Base-by-base conservation (phyloP, 2,113 vertebrate species). In the Phalacrocorax brasilianus region DNA sequence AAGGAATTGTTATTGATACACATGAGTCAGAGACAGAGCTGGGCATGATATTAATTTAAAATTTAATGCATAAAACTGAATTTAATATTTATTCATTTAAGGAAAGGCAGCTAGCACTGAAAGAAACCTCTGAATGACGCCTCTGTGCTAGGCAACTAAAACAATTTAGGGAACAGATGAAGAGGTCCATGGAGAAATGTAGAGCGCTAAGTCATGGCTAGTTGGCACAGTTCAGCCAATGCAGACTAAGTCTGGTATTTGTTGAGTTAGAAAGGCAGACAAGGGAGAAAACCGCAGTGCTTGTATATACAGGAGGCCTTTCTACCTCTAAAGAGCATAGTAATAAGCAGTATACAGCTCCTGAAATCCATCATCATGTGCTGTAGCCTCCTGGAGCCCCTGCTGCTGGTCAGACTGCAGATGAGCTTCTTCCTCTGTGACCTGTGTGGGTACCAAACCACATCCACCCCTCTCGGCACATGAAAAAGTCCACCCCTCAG, bases 111-210 rank as follows among this genome's bases (percentile, higher is more conserved):
- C 23, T 44, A 89, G 33, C 52, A 81, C 71, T 89, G 50, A 88
- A 94, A 94, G 50, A 92, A 92, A 95, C 13, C 61, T 96, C 90
- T 75, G 89, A 98, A 97, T 50, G 42, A 97, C 97, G 68, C 72
- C 59, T 88, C 77, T 88, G 58, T 94, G 78, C 68, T 68, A 89
- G 70, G 80, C 76, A 97, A 91, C 87, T 94, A 94, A 90, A 87
- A 93, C 89, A 95, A 89, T 80, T 91, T 76, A 94, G 52, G 38
- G 85, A 97, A 94, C 62, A 89, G 87, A 96, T 75, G 77, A 73
- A 35, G 91, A 80, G 40, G 75, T 93, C 78, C 82, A 89, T 26
- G 49, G 88, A 92, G 90, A 88, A 78, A 92, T 63, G 45, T 71
- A n/a, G 89, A 85, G 67, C 4, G 2, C 35, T 84, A 53, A 62